phyloP scores from a whole-genome alignment of 2,113 vertebrate genomes.

The Oncorhynchus gorbuscha region DNA sequence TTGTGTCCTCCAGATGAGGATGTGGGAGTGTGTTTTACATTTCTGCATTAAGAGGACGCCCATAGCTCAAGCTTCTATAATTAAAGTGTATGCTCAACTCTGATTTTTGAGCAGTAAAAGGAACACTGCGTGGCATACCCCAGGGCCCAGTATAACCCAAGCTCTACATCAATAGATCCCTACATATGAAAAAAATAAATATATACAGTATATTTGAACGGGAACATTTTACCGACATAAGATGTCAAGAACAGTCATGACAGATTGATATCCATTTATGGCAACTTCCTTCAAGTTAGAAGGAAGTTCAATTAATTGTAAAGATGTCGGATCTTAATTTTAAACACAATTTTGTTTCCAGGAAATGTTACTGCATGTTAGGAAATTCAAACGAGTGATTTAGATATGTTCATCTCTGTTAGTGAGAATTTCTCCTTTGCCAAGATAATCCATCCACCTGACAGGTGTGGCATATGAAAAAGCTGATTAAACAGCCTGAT shows the following conservation, averaged over 20 bases:
- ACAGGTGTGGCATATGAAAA: too few relatives aligned
- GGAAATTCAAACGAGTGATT: too few relatives aligned
- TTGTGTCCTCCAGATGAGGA: neutral
- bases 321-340: too few relatives aligned
- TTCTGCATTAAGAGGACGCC: neutral
- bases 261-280: neutral
- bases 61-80: neutral
- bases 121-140: neutral
- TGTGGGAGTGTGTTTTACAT: neutral
- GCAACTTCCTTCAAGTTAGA: neutral
- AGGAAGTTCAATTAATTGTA: too few relatives aligned
- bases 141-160: neutral
- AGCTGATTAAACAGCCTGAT: too few relatives aligned
- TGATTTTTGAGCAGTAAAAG: neutral
- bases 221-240: neutral
- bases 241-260: neutral
- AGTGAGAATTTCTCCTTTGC: too few relatives aligned
- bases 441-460: too few relatives aligned
- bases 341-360: too few relatives aligned
- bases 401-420: too few relatives aligned
- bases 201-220: neutral
- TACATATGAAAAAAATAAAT: neutral
- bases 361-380: too few relatives aligned
- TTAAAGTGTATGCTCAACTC: conserved; percentile 10
- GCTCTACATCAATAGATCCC: too few relatives aligned